Evolutionary conservation across 2,797 vertebrate genomes (phyloP).

Genomic region (Florisuga fusca): DNA sequence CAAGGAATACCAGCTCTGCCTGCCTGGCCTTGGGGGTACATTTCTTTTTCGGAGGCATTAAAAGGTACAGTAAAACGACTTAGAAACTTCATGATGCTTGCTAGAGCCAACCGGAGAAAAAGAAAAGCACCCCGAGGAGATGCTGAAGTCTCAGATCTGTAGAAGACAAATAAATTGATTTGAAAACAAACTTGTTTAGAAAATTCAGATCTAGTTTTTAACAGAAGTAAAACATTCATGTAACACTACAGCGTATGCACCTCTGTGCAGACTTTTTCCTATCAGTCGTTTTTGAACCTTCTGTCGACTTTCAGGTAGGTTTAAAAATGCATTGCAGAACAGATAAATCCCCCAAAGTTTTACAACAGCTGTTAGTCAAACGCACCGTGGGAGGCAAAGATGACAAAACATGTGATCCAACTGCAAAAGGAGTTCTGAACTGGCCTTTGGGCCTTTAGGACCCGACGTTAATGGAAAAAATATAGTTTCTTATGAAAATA

Average conservation of each 20-base stretch:
- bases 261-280: neutral
- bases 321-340: neutral
- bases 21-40: constrained; percentile 58
- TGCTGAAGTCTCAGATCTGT: neutral
- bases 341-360: neutral
- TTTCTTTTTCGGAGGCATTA: constrained; percentile 90
- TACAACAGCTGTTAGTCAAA: neutral
- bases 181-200: neutral
- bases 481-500: neutral
- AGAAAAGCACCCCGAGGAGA: neutral
- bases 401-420: neutral
- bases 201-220: neutral
- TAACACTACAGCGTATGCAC: rapidly evolving
- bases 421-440: neutral
- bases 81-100: constrained; percentile 74
- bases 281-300: neutral
- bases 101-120: neutral
- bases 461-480: neutral
- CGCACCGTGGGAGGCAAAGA: rapidly evolving
- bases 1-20: constrained; percentile 84
- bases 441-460: neutral
- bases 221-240: neutral
- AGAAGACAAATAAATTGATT: constrained; percentile 18
- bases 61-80: constrained; percentile 43
- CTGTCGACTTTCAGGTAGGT: neutral